phyloP scores from a whole-genome alignment of 2,797 vertebrate genomes.

The Helicolenus hilgendorfi region DNA sequence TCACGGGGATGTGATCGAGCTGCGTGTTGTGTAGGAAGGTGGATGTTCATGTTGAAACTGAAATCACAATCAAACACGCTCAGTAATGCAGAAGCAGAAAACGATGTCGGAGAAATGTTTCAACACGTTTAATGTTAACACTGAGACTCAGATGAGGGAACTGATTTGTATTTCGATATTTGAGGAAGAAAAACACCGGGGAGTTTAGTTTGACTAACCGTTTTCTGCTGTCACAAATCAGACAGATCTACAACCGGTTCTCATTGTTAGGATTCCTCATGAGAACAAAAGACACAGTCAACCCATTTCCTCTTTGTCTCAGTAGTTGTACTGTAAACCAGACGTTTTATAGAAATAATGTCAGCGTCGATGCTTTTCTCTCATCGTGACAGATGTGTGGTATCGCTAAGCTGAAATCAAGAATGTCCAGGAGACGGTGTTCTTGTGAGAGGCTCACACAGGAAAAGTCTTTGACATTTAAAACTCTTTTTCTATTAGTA shows the following conservation, averaged over 20 bases:
- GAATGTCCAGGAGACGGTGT: neutral
- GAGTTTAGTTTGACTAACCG: conserved; percentile 12
- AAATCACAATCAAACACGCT: conserved; percentile 17
- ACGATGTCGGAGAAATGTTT: neutral
- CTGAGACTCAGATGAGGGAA: neutral
- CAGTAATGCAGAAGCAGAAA: neutral
- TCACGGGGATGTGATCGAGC: neutral
- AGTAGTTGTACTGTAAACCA: neutral
- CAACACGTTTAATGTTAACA: neutral
- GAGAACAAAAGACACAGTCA: neutral
- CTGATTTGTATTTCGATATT: neutral
- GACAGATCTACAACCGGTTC: conserved; percentile 1
- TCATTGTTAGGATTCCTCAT: neutral
- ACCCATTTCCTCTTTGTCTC: neutral
- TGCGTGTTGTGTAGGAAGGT: neutral
- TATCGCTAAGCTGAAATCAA: neutral
- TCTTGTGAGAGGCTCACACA: neutral
- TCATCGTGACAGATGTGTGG: neutral
- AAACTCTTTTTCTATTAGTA: neutral
- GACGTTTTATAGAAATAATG: neutral
- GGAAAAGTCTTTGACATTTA: neutral
- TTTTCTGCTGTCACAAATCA: neutral
- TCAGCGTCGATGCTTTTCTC: neutral
- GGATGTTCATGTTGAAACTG: conserved; percentile 21
- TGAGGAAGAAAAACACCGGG: neutral